phyloP scores from a whole-genome alignment of 1,140 invertebrate genomes.

The Prorops nasuta region DNA sequence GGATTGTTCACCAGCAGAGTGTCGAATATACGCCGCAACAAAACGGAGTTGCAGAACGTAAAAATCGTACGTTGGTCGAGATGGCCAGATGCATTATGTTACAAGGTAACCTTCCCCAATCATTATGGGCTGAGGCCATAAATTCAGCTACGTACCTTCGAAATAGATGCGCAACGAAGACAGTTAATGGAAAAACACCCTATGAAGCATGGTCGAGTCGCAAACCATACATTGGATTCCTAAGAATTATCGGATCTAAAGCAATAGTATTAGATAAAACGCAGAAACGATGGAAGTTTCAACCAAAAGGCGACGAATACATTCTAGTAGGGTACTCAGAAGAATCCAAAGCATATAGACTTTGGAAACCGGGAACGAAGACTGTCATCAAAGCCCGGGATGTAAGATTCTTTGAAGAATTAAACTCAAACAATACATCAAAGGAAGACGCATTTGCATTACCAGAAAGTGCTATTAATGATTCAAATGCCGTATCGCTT shows the following conservation, averaged over 20 bases:
- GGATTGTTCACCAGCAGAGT: conserved; percentile 1
- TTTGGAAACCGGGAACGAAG: neutral
- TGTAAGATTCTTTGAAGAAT: neutral
- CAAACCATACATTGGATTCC: neutral
- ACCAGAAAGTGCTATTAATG: no score
- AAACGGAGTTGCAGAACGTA: conserved; percentile 14
- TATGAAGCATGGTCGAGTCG: neutral
- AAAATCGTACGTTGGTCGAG: conserved; percentile 12
- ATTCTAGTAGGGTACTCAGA: conserved; percentile 1
- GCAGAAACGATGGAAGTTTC: conserved; percentile 25
- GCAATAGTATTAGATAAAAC: conserved; percentile 18
- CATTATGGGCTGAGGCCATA: neutral
- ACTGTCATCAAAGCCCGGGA: neutral
- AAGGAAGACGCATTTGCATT: no score
- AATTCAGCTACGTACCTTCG: neutral
- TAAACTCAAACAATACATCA: no score
- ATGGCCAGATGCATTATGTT: neutral
- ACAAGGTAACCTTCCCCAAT: neutral
- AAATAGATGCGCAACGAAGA: neutral
- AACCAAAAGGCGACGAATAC: conserved; percentile 5
- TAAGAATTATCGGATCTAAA: neutral
- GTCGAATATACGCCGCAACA: conserved; percentile 29
- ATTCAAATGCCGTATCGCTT: no score
- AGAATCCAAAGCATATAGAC: conserved; percentile 1
- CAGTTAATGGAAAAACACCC: neutral